These are phyloP conservation scores for Seira sanloemensis DNA, from an alignment of 2,888 invertebrate species.

Conservation along the genomic window DNA sequence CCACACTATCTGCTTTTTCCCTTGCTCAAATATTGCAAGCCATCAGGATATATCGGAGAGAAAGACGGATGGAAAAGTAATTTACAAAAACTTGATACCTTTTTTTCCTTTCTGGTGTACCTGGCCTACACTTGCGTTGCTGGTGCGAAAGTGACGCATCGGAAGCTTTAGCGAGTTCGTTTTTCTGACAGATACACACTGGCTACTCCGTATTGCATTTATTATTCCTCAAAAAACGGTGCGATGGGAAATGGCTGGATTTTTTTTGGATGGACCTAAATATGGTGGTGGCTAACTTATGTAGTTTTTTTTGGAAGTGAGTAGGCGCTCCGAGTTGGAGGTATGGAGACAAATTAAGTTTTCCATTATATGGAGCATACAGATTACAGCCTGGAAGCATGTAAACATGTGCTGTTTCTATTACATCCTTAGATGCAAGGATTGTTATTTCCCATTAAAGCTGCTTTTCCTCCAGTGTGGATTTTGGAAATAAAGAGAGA, in stretches of 20 bases:
- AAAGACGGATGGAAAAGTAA: not conserved
- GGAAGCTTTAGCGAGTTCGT: not conserved
- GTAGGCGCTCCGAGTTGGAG: not conserved
- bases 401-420: not conserved
- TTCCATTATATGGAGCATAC: no score
- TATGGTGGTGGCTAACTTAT: no score
- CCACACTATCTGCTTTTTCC: no score
- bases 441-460: not conserved
- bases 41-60: not conserved
- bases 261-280: not conserved
- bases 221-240: no score
- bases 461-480: not conserved
- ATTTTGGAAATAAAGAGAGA: no score
- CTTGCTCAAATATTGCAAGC: no score
- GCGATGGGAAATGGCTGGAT: not conserved
- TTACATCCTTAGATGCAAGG: not conserved
- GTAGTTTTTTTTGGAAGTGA: not conserved
- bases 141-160: not conserved
- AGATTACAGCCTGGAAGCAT: not conserved
- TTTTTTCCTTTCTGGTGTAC: not conserved
- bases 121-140: not conserved
- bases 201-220: not conserved
- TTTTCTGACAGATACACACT: not conserved
- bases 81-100: not conserved
- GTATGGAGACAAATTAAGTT: not conserved